These are phyloP conservation scores for Hybognathus amarus DNA, from an alignment of 2,797 vertebrate genomes.

Conservation along the genomic window DNA sequence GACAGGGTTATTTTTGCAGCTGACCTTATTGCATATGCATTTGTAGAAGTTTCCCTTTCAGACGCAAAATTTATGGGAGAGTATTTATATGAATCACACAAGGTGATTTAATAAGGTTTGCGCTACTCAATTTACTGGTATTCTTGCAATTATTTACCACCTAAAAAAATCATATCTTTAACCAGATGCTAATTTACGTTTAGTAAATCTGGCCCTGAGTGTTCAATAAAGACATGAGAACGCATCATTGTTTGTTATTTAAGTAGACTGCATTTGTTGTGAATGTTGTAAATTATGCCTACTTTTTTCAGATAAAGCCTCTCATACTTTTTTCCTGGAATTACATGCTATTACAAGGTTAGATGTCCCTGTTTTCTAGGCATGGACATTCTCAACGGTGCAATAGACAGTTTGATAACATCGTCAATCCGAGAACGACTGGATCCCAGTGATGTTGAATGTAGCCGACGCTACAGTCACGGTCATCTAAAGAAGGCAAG, in stretches of 20 bases:
- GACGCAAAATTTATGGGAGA: too few relatives aligned
- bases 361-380: constrained; percentile 66
- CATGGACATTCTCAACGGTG: constrained; percentile 93
- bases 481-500: constrained; percentile 90
- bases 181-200: too few relatives aligned
- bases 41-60: too few relatives aligned
- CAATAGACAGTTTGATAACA: constrained; percentile 87
- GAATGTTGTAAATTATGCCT: background rate
- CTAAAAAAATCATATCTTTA: too few relatives aligned
- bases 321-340: background rate
- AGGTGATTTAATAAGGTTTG: too few relatives aligned
- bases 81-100: too few relatives aligned
- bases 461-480: constrained; percentile 97
- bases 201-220: background rate
- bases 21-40: too few relatives aligned
- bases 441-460: constrained; percentile 92
- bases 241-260: constrained; percentile 10
- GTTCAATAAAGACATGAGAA: background rate
- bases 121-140: too few relatives aligned
- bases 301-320: background rate
- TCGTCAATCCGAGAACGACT: constrained; percentile 86
- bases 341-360: background rate
- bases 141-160: too few relatives aligned
- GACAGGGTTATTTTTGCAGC: too few relatives aligned
- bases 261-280: background rate